These are phyloP conservation scores for Laupala kohalensis DNA, from an alignment of 1,140 invertebrate species.

Conservation along the genomic window DNA sequence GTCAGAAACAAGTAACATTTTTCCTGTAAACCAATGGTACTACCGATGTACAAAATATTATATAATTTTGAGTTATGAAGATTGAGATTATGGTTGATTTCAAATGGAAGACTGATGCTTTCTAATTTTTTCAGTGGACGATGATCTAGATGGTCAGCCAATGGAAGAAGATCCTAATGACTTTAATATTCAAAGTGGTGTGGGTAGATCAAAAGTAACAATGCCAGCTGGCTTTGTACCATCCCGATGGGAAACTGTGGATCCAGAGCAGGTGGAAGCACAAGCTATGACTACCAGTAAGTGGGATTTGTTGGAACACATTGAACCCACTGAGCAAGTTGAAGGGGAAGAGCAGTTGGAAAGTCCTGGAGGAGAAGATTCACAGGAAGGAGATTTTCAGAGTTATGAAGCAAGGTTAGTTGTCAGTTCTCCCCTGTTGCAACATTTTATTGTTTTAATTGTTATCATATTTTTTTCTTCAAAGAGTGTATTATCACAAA, in stretches of 20 bases:
- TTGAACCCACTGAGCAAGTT: constrained; percentile 22
- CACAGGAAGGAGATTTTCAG: constrained; percentile 9
- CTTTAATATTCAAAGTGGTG: constrained; percentile 22
- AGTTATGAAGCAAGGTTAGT: constrained; percentile 2
- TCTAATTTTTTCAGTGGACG: constrained; percentile 45
- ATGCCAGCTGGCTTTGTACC: constrained; percentile 60
- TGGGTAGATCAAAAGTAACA: constrained; percentile 21
- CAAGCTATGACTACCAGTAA: constrained; percentile 82
- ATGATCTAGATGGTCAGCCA: constrained; percentile 73
- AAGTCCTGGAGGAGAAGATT: constrained; percentile 13
- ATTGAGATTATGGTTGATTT: neutral
- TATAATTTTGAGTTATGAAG: neutral
- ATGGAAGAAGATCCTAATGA: constrained; percentile 36
- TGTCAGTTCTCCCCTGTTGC: too few relatives aligned
- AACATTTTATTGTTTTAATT: too few relatives aligned
- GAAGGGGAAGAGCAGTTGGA: constrained; percentile 25
- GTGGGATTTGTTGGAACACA: constrained; percentile 61
- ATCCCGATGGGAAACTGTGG: constrained; percentile 92
- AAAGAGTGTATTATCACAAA: too few relatives aligned
- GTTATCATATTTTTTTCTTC: too few relatives aligned
- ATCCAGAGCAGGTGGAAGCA: constrained; percentile 70
- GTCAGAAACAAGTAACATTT: neutral
- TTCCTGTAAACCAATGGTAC: too few relatives aligned
- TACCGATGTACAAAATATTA: too few relatives aligned
- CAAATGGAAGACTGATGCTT: constrained; percentile 6